phyloP scores from a whole-genome alignment of 2,113 vertebrate genomes.

The Sciurus niger region DNA sequence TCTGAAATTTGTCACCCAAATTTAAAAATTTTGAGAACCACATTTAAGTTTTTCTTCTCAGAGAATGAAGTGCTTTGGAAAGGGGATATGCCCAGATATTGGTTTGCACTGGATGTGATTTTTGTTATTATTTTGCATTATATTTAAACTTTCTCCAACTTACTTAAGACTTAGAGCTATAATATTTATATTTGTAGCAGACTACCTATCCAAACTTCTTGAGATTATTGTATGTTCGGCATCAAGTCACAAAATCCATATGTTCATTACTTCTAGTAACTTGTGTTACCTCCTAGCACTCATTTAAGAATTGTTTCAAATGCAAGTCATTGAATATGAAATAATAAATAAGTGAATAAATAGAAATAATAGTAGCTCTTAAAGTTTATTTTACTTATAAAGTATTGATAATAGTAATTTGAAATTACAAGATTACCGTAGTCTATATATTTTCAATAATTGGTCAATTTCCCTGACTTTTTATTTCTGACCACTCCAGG shows the following conservation, averaged over 20 bases:
- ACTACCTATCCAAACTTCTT: not conserved
- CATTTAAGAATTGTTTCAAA: not conserved
- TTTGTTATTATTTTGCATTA: not conserved
- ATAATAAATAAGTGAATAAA: not conserved
- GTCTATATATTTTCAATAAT: not conserved
- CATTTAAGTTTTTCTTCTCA: not conserved
- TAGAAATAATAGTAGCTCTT: not conserved
- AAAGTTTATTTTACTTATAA: not conserved
- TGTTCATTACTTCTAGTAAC: not conserved
- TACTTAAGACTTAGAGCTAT: not conserved
- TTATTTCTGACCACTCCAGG: not conserved
- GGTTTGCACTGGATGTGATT: not conserved
- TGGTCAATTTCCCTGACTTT: not conserved
- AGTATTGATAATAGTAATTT: not conserved
- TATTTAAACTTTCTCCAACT: not conserved
- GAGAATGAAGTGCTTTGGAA: not conserved
- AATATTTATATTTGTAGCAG: not conserved
- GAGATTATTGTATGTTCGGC: not conserved
- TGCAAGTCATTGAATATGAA: not conserved
- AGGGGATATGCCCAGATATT: not conserved
- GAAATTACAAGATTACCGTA: not conserved
- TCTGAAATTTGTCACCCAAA: no score
- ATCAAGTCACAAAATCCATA: not conserved
- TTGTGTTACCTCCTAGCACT: not conserved
- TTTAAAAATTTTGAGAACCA: not conserved